Evolutionary conservation across 1,140 invertebrate genomes (phyloP).

Genomic region (Lamellibrachia luymesi): DNA sequence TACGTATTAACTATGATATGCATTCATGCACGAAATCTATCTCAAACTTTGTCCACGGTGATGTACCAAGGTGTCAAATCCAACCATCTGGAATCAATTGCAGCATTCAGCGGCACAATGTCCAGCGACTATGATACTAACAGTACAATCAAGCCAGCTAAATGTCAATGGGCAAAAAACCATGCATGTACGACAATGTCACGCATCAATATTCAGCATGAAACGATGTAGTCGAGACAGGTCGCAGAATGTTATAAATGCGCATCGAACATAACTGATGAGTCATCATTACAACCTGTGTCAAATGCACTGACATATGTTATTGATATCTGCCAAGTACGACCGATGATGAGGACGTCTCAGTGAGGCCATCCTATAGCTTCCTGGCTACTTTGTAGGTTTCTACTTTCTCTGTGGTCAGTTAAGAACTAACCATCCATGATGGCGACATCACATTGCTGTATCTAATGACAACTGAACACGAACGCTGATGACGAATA

Average conservation of each 20-base stretch:
- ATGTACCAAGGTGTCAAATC: not conserved
- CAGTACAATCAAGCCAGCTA: not conserved
- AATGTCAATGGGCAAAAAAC: not conserved
- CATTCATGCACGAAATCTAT: not conserved
- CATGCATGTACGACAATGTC: not conserved
- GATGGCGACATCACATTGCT: not conserved
- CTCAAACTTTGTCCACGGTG: not conserved
- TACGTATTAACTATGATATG: not conserved
- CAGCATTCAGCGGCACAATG: not conserved
- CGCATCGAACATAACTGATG: not conserved
- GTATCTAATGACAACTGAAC: not conserved
- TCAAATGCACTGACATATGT: not conserved
- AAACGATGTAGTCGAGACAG: not conserved
- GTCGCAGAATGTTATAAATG: not conserved
- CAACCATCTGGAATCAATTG: not conserved
- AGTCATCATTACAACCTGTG: not conserved
- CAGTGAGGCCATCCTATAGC: not conserved
- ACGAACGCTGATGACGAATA: not conserved
- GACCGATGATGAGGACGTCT: not conserved
- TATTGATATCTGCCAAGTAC: not conserved
- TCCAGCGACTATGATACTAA: not conserved
- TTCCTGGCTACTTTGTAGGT: not conserved
- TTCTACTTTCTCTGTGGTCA: not conserved
- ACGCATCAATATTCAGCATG: not conserved
- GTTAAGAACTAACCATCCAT: not conserved